Conservation (phyloP, 37 sponge, comb jelly and placozoan genomes). For the Aplysina aerophoba region DNA sequence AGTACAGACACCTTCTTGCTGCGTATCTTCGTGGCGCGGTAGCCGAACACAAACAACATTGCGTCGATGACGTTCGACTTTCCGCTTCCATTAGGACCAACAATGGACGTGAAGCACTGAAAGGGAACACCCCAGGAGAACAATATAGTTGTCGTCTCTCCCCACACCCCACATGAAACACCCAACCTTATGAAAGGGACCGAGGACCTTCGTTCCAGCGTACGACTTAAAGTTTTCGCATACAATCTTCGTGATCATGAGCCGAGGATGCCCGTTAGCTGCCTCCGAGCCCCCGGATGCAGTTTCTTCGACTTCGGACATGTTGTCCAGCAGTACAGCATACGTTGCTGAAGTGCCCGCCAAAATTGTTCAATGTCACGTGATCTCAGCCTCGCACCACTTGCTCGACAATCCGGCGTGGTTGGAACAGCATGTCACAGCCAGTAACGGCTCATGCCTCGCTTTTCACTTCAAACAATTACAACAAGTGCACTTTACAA, state of each 20-base stretch:
- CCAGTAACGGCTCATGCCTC: too few relatives aligned
- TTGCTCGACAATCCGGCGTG: too few relatives aligned
- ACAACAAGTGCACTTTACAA: too few relatives aligned
- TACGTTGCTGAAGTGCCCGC: too few relatives aligned
- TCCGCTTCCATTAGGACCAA: conserved; percentile 98
- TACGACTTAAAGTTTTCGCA: conserved; percentile 98
- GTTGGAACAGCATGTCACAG: too few relatives aligned
- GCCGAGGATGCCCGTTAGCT: conserved; percentile 44
- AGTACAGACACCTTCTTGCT: conserved; percentile 91
- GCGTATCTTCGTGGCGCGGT: conserved; percentile 92
- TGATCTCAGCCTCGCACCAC: too few relatives aligned
- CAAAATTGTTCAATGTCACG: too few relatives aligned
- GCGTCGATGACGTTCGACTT: conserved; percentile 98
- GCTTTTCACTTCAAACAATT: too few relatives aligned
- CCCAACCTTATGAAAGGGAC: conserved; percentile 94
- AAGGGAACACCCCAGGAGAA: neutral
- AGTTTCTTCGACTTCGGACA: neutral
- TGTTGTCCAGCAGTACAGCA: too few relatives aligned
- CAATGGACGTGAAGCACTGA: conserved; percentile 91
- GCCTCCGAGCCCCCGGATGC: neutral
- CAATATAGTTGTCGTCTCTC: neutral
- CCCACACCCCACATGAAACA: too few relatives aligned
- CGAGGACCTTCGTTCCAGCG: conserved; percentile 89
- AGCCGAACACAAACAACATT: conserved; percentile 98
- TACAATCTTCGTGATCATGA: conserved; percentile 91